Percentiles rank a stretch among this genome's conserved stretches.
Evolutionary conservation across 2,888 invertebrate species (phyloP).

Genomic region (Drosophila phalerata): DNA sequence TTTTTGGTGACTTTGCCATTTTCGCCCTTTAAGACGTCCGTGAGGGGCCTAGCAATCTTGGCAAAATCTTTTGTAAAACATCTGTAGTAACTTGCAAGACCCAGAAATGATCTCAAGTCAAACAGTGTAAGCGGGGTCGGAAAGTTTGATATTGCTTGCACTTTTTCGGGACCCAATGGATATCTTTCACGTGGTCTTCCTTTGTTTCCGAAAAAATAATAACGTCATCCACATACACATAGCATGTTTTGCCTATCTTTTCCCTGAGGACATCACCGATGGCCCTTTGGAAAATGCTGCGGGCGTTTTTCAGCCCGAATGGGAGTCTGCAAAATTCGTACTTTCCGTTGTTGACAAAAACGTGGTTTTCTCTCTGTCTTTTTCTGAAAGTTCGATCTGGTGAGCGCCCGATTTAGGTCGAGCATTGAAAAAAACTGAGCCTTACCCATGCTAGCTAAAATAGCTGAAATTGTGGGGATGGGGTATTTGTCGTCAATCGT

Average conservation of each 20-base stretch:
- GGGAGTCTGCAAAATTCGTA: conserved; percentile 16
- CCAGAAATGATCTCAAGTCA: not conserved
- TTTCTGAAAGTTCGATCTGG: conserved; percentile 18
- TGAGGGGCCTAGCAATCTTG: not conserved
- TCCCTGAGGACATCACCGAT: conserved; percentile 20
- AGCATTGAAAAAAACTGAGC: conserved; percentile 81
- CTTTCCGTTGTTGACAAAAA: conserved; percentile 19
- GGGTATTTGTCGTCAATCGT: conserved; percentile 78
- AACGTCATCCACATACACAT: conserved; percentile 27
- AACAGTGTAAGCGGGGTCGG: not conserved
- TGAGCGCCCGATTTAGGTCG: conserved; percentile 82
- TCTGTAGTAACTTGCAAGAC: not conserved
- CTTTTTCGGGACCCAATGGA: conserved; percentile 6
- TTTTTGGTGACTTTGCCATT: not conserved
- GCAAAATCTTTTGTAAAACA: conserved; percentile 3
- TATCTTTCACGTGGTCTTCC: conserved; percentile 12
- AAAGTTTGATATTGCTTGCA: not conserved
- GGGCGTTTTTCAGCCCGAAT: conserved; percentile 22
- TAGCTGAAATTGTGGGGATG: conserved; percentile 82
- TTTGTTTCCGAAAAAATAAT: conserved; percentile 16
- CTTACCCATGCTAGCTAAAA: conserved; percentile 80
- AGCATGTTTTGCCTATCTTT: conserved; percentile 18
- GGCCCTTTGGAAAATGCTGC: conserved; percentile 22
- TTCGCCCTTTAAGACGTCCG: not conserved
- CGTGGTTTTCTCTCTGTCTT: conserved; percentile 11